A percentile compares a stretch with the other conserved stretches of the same genome.
Evolutionary conservation across 2,797 vertebrate genomes (phyloP).

Genomic region (Rhincodon typus): DNA sequence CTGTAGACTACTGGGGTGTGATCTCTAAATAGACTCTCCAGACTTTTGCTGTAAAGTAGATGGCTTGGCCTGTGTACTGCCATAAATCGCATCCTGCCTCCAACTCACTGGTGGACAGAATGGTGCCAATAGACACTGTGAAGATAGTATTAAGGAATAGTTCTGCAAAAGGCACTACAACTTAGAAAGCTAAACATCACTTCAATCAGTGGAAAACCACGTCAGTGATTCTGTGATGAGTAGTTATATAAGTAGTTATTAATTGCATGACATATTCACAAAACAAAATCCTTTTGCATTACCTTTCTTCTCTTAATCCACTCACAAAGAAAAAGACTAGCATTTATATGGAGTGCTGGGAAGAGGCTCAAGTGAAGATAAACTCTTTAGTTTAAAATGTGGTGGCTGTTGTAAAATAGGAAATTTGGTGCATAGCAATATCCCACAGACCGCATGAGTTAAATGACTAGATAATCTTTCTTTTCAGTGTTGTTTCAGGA

Average conservation of each 20-base stretch:
- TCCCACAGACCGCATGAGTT: background rate
- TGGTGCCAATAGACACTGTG: background rate
- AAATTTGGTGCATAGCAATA: background rate
- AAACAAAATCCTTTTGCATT: background rate
- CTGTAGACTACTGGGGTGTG: background rate
- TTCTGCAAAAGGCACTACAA: background rate
- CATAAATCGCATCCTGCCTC: background rate
- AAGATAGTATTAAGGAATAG: background rate
- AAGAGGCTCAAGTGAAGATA: background rate
- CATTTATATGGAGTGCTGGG: background rate
- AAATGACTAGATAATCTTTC: background rate
- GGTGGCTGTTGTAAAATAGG: background rate
- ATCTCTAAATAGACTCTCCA: background rate
- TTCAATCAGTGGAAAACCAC: background rate
- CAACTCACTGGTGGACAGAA: background rate
- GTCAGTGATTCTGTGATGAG: background rate
- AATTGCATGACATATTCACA: background rate
- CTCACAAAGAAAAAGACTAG: background rate
- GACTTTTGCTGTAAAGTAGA: background rate
- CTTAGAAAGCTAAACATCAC: background rate
- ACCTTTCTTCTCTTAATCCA: background rate
- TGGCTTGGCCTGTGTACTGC: too few species aligned
- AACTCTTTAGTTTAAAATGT: background rate
- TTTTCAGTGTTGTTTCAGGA: background rate
- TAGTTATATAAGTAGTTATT: background rate